Evolutionary conservation across 2,797 vertebrate genomes (phyloP), one percentile per base, ranked within the genome.

Genomic region (Thunnus albacares): DNA sequence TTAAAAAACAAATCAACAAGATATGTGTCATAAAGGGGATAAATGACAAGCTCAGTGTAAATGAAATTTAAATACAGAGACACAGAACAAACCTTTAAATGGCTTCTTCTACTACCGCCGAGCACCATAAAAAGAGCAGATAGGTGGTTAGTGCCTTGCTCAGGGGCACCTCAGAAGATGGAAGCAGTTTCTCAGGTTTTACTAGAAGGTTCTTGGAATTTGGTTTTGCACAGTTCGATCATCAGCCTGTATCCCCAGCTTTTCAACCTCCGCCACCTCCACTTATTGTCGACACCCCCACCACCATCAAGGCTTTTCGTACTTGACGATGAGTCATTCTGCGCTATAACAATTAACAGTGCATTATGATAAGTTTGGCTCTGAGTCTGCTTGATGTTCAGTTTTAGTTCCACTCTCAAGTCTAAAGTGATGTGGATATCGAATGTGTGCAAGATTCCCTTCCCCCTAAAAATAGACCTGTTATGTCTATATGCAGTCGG

Each of bases 281-380:
- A 1, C 65, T 86, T 76, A 78, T 74, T 80, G 69, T 83, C 15
- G 45, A 83, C 80, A 78, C 13, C 75, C 20, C 74, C 35, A 7
- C 45, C 71, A 55, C 75, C 80, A 77, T 78, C 67, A 67, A 80
- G 69, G 83, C 84, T 70, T 43, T 52, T 65, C 58, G 56, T 17
- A 71, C 66, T 72, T 14, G 1, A 11, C 9, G 59, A 86, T 87
- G 90, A 91, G 41, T 88, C 83, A 89, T 45, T 59, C n/a, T 18
- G 51, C 67, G 65, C 55, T 58, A 5, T 35, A 66, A 66, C 82
- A 89, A 90, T 90, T 80, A 89, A 65, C 62, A 7, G 71, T 33
- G 65, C 77, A 63, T 87, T 63, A 38, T 79, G 61, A 84, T 57
- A 1, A 22, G 51, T 35, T 24, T 33, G 76, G 43, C 63, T 76